Percentiles rank a stretch among this genome's conserved stretches.
Conservation (phyloP, 2,113 vertebrate genomes). For the Marcusenius ussheri region DNA sequence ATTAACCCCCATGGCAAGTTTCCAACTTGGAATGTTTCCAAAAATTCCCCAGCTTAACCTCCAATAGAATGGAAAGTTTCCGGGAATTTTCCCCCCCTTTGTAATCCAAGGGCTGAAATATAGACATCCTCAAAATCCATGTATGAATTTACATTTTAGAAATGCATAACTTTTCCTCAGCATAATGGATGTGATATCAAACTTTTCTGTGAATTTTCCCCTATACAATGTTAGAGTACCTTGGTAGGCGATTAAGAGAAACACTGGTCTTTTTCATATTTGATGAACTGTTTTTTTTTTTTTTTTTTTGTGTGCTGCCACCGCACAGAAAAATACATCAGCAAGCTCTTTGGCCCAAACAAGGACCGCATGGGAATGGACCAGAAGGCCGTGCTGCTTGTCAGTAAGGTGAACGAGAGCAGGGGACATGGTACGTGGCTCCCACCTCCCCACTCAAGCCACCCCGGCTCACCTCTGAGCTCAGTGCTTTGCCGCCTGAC, state of each 20-base stretch:
- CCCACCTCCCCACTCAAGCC: too few species aligned
- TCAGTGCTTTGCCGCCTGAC: neutral
- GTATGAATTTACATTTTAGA: neutral
- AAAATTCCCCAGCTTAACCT: neutral
- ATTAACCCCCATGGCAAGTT: neutral
- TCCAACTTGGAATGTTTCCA: neutral
- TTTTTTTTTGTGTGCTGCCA: neutral
- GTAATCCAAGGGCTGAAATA: neutral
- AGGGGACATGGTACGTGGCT: slow-evolving; percentile 69
- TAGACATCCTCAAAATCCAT: neutral
- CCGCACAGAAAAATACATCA: slow-evolving; percentile 82
- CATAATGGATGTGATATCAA: neutral
- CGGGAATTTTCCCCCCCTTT: neutral
- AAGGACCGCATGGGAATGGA: slow-evolving; percentile 86
- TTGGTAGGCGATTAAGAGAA: neutral
- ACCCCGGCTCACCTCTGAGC: neutral
- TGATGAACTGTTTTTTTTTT: neutral
- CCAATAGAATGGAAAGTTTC: neutral
- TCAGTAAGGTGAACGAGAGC: slow-evolving; percentile 93
- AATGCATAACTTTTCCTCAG: neutral
- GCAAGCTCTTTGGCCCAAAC: slow-evolving; percentile 87
- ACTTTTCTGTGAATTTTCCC: neutral
- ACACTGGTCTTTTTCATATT: neutral
- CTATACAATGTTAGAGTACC: neutral
- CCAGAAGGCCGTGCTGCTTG: slow-evolving; percentile 92